These are phyloP conservation scores for Lysandra bellargus DNA, from an alignment of 2,888 invertebrate species.

Conservation along the genomic window DNA sequence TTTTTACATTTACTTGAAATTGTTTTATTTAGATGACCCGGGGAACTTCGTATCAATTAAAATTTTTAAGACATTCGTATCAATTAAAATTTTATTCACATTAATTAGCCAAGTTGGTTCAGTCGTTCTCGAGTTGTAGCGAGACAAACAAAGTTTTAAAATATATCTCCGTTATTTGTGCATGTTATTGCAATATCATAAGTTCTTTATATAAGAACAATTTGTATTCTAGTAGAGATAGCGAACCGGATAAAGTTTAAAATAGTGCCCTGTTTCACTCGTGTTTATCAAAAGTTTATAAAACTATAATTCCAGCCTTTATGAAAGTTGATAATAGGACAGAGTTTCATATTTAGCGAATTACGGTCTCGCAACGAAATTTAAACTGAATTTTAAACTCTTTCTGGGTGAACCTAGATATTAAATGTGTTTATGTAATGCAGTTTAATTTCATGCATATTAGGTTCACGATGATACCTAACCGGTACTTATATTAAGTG, in stretches of 20 bases:
- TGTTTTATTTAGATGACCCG: no score
- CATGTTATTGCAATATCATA: no score
- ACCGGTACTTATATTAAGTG: not conserved
- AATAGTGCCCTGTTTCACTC: slow-evolving; percentile 6
- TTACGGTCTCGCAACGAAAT: slow-evolving; percentile 18
- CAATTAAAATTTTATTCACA: no score
- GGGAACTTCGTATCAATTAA: no score
- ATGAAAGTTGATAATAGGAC: slow-evolving; percentile 16
- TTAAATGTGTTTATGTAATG: not conserved
- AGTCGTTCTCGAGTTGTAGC: no score
- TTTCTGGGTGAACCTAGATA: not conserved
- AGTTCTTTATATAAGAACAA: no score
- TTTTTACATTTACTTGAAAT: no score
- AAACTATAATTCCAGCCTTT: slow-evolving; percentile 25
- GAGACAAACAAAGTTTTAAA: not conserved
- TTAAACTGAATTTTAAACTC: slow-evolving; percentile 18
- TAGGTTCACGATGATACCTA: not conserved
- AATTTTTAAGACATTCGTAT: no score
- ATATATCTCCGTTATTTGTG: not conserved
- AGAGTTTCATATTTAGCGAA: slow-evolving; percentile 27
- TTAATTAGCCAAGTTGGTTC: no score
- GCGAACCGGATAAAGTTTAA: slow-evolving; percentile 38
- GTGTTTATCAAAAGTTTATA: slow-evolving; percentile 31
- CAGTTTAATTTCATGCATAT: not conserved
- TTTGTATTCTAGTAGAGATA: not conserved